phyloP scores from a whole-genome alignment of 2,113 vertebrate species.

The Mustelus asterias region DNA sequence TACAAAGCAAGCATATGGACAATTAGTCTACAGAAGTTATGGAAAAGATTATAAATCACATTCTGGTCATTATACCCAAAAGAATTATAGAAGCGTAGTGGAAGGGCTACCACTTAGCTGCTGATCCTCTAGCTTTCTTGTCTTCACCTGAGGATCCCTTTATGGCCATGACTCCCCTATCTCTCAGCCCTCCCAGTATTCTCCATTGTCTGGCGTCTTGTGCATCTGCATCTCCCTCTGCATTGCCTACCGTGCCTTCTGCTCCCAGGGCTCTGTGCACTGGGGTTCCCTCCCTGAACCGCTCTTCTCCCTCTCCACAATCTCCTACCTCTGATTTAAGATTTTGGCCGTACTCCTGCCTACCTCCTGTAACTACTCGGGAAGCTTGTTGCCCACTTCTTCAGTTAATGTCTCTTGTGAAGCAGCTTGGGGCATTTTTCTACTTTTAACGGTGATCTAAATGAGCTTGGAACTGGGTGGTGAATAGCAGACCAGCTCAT shows the following conservation, averaged over 20 bases:
- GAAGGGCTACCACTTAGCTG: neutral
- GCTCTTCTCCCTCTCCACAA: neutral
- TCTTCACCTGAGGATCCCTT: neutral
- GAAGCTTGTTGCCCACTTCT: neutral
- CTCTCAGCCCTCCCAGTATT: neutral
- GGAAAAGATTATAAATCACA: neutral
- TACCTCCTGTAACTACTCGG: neutral
- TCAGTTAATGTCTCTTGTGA: neutral
- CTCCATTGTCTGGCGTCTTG: neutral
- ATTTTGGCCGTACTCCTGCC: neutral
- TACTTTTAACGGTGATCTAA: neutral
- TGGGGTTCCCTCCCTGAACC: neutral
- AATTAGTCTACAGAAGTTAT: neutral
- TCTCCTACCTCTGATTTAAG: neutral
- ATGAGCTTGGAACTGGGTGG: neutral
- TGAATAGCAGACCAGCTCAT: neutral
- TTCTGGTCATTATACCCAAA: neutral
- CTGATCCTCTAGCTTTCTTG: neutral
- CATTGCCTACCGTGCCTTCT: neutral
- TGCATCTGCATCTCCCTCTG: neutral
- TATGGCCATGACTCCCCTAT: neutral
- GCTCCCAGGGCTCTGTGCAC: neutral
- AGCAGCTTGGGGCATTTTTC: neutral
- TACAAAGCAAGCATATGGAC: neutral
- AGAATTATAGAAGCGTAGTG: neutral